Conservation (phyloP, 2,797 vertebrate genomes). For the Halcyon chelicuti region DNA sequence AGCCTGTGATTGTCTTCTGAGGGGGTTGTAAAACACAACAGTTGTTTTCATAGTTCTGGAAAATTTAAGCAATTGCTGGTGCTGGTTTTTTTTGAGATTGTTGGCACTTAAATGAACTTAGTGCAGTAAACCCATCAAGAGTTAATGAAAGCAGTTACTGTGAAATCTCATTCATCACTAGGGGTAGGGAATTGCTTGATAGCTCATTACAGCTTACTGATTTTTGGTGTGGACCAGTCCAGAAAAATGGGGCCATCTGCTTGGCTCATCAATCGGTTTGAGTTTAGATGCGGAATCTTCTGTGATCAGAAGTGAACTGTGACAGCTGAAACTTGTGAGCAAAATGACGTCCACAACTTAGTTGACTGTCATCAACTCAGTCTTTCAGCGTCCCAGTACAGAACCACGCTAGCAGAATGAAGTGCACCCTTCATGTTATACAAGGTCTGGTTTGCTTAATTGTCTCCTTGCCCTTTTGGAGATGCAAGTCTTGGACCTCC, state of each 20-base stretch:
- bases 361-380: neutral
- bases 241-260: neutral
- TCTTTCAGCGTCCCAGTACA: neutral
- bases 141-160: neutral
- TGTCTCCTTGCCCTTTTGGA: neutral
- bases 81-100: neutral
- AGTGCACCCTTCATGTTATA: neutral
- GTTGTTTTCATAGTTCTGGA: neutral
- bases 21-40: neutral
- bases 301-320: neutral
- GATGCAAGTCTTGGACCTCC: neutral
- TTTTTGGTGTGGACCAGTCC: neutral
- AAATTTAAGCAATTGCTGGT: neutral
- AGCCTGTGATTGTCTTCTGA: rapidly evolving
- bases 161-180: neutral
- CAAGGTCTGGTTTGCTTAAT: neutral
- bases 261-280: neutral
- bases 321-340: neutral
- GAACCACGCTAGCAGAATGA: neutral
- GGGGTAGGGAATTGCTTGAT: neutral
- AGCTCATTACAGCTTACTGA: neutral
- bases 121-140: neutral
- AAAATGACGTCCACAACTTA: neutral
- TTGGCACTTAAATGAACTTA: neutral
- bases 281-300: neutral